Evolutionary conservation across 2,113 vertebrate genomes (phyloP), one percentile per base, ranked within the genome.

Genomic region (Oncorhynchus nerka): DNA sequence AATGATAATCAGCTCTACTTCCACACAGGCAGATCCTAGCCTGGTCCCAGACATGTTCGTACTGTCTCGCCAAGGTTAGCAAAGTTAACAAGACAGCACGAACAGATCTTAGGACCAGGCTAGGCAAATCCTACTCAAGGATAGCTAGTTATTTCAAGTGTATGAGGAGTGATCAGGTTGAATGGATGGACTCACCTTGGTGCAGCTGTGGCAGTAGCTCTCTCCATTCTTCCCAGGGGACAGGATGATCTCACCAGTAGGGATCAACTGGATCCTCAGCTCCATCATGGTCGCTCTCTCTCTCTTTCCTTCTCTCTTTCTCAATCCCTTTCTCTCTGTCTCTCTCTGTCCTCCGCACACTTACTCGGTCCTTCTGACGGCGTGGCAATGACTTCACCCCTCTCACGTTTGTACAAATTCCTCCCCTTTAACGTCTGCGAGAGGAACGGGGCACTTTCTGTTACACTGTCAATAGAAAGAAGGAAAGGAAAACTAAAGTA

Each of bases 191-290:
- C 80, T 32, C 74, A 89, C 88, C 84, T 88, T 87, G 69, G 71
- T 19, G 64, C 86, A 89, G 79, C 79, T 39, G 13, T 83, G 76
- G 61, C 87, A 89, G 76, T 59, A 84, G 77, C 75, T 77, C 24
- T 89, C 88, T 22, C 88, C 88, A 80, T 88, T 89, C 49, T 88
- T 86, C 73, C 88, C 86, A 1, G 88, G 88, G 49, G 88, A 2
- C 24, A 88, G 70, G 30, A 89, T 88, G 72, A 89, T 87, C 79
- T 89, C 88, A 66, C 88, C 88, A 2, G 88, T 88, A 24, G 88
- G 88, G 39, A 89, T 71, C 74, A 89, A 68, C 76, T 89, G 86
- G 73, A 89, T 84, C 77, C 75, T 85, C 70, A 89, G 74, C 79
- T 88, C 83, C 88, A 89, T 89, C 86, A 86, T 89, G 16, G 30